Base-by-base conservation (phyloP, 2,113 vertebrate species). In the Barbus barbus region DNA sequence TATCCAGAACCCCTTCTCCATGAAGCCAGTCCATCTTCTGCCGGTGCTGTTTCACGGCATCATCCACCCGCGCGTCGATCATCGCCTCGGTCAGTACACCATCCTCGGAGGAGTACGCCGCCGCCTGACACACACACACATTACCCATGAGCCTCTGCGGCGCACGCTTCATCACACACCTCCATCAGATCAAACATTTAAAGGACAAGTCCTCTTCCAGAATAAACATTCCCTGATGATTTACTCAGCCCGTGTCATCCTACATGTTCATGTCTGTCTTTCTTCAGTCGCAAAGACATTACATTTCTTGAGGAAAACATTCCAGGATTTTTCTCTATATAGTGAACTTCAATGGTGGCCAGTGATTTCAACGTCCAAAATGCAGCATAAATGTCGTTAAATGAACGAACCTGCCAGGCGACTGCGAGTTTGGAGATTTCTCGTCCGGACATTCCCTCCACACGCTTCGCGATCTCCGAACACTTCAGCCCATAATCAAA, bases 371-470 rank as follows among this genome's bases (percentile, higher is more conserved):
- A n/a, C n/a, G n/a, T n/a, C n/a, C n/a, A n/a, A n/a, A n/a, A n/a
- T 56, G 53, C 20, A 56, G 26, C 22, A 8, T 18, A 1, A 16
- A 18, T 9, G 16, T 18, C 1, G 1, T 8, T 33, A 9, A 18
- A 0, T 3, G 20, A 33, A 33, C 94, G 46, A 85, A 99, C 97
- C 97, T 99, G 98, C 98, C 98, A 99, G 0, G 98, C 97, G 77
- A 99, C 96, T 0, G 96, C 97, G 0, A 99, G 95, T 77, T 99
- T 98, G 1, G 97, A 96, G 85, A 99, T 98, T 94, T 99, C 98
- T 78, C 97, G 89, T 46, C 98, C 98, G 0, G 98, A 99, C 98
- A 99, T 99, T 87, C 98, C 97, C 11, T 94, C 95, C 0, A 96
- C 94, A 81, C 96, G 74, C 83, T 83, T 91, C 0, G 98, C 97